These are phyloP conservation scores for Pinctada fucata DNA, from an alignment of 2,888 invertebrate species.

Conservation along the genomic window DNA sequence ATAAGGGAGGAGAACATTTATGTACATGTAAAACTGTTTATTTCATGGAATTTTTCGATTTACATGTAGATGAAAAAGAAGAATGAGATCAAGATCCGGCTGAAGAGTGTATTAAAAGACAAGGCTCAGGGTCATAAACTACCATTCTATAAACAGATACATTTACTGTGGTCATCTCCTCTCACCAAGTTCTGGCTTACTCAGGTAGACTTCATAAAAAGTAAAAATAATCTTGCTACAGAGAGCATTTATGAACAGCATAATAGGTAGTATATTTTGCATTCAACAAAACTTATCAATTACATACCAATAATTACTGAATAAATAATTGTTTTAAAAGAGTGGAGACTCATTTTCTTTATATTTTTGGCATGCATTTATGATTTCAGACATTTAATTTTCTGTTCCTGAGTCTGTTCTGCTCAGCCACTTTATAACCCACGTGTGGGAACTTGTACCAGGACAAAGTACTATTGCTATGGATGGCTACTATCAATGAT, in stretches of 20 bases:
- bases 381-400: conserved; percentile 60
- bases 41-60: no score
- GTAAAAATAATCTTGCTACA: no score
- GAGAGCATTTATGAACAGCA: no score
- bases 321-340: no score
- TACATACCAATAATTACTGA: no score
- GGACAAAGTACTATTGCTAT: conserved; percentile 71
- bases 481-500: conserved; percentile 56
- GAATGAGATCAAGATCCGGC: conserved; percentile 16
- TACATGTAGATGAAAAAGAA: conserved; percentile 16
- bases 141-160: conserved; percentile 55
- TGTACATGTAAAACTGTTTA: no score
- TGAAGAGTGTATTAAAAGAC: conserved; percentile 29
- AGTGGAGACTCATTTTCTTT: no score
- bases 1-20: no score
- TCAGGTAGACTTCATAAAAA: conserved; percentile 54
- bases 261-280: no score
- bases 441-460: conserved; percentile 76
- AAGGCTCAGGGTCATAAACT: conserved; percentile 18
- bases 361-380: neutral
- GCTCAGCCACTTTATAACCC: conserved; percentile 72
- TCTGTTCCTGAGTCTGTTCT: conserved; percentile 61
- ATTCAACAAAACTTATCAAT: no score
- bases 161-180: conserved; percentile 76
- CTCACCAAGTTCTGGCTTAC: conserved; percentile 78